A percentile compares a stretch with the other conserved stretches of the same genome.
phyloP scores from a whole-genome alignment of 2,113 vertebrate species.

The Clarias gariepinus region DNA sequence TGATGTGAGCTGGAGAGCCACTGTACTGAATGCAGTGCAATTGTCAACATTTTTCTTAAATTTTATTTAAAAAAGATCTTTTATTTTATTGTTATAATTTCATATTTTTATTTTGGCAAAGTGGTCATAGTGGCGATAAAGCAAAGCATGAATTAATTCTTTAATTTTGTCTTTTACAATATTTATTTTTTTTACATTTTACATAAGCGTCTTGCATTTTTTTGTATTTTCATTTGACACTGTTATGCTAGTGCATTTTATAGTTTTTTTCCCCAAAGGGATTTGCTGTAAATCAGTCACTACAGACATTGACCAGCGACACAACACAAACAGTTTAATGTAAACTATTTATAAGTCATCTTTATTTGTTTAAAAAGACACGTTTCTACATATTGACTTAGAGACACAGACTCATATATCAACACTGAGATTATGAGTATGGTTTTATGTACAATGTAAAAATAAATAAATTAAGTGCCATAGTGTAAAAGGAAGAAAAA shows the following conservation, averaged over 20 bases:
- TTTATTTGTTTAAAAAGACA: constrained; percentile 19
- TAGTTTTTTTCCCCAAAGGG: neutral
- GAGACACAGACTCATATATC: neutral
- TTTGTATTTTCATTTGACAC: neutral
- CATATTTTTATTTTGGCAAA: neutral
- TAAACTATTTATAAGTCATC: neutral
- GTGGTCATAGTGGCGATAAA: neutral
- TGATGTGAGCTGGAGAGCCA: no score
- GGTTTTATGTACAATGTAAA: constrained; percentile 48
- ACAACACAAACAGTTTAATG: neutral
- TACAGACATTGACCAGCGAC: neutral
- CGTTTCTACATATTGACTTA: constrained; percentile 5
- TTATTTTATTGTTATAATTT: neutral
- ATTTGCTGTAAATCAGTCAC: neutral
- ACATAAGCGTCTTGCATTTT: neutral
- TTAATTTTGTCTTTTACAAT: neutral
- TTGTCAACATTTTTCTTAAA: neutral
- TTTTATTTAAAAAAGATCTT: neutral
- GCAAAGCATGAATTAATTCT: neutral
- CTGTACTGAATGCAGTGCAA: neutral
- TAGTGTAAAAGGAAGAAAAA: constrained; percentile 28
- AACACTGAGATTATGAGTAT: constrained; percentile 20
- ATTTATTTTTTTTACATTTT: neutral
- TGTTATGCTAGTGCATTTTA: no score
- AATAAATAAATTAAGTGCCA: constrained; percentile 55